phyloP scores from a whole-genome alignment of 2,113 vertebrate species.

The Geococcyx californianus region DNA sequence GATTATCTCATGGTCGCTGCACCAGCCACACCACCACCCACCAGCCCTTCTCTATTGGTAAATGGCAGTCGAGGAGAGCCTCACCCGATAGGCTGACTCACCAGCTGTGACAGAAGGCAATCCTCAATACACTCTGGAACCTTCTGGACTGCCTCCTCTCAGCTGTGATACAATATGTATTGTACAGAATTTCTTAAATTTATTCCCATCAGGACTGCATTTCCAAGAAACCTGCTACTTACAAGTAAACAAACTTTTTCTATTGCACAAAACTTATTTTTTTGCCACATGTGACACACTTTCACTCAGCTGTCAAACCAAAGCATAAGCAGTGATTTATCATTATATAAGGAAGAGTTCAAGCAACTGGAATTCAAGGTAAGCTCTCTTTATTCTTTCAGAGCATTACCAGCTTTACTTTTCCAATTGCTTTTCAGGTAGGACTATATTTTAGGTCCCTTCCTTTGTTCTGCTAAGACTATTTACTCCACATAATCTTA shows the following conservation, averaged over 20 bases:
- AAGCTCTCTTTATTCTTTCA: slow-evolving; percentile 28
- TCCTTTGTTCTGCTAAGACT: slow-evolving; percentile 51
- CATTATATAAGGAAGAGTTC: not conserved
- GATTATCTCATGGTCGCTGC: too few relatives aligned
- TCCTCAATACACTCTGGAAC: too few relatives aligned
- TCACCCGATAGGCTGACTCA: too few relatives aligned
- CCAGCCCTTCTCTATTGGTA: too few relatives aligned
- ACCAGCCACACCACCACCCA: too few relatives aligned
- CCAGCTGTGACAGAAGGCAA: too few relatives aligned
- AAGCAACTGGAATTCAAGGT: slow-evolving; percentile 32
- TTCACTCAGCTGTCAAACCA: not conserved
- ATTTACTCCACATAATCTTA: slow-evolving; percentile 67
- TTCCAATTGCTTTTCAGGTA: slow-evolving; percentile 19
- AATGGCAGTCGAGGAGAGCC: too few relatives aligned
- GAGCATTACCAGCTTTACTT: slow-evolving; percentile 39
- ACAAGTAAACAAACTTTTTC: not conserved
- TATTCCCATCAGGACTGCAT: not conserved
- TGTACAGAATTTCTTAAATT: not conserved
- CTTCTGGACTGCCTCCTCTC: too few relatives aligned
- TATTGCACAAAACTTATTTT: not conserved
- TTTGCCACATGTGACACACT: not conserved
- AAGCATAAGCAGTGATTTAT: slow-evolving; percentile 41
- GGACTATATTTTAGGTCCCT: not conserved
- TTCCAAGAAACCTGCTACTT: not conserved
- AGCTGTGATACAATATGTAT: not conserved